A percentile compares a stretch with the other conserved stretches of the same genome.
These are phyloP conservation scores for Megamerina dolium DNA, from an alignment of 2,888 invertebrate genomes.

Conservation along the genomic window DNA sequence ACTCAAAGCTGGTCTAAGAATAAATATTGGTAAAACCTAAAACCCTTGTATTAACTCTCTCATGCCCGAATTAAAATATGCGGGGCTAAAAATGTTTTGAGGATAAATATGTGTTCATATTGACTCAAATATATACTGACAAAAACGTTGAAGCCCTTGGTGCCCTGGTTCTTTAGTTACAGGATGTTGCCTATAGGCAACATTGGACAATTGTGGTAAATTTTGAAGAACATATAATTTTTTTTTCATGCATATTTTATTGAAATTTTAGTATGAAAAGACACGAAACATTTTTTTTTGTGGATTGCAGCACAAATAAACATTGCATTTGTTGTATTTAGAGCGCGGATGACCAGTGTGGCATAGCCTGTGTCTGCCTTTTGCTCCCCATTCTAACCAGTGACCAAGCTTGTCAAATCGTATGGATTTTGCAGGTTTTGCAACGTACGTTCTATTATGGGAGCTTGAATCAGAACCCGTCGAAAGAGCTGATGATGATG, in stretches of 20 bases:
- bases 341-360: slow-evolving; percentile 1
- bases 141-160: background rate
- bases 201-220: background rate
- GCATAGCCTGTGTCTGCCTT: slow-evolving; percentile 2
- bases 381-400: background rate
- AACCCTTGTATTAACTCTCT: background rate
- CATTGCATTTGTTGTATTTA: background rate
- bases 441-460: slow-evolving; percentile 3
- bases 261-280: too few relatives aligned
- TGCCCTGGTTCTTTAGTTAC: background rate
- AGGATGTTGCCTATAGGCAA: slow-evolving; percentile 1
- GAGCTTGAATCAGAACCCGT: too few relatives aligned
- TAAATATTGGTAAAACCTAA: too few relatives aligned
- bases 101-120: background rate
- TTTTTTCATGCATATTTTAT: background rate
- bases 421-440: slow-evolving; percentile 4
- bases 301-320: slow-evolving; percentile 4
- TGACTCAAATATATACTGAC: background rate
- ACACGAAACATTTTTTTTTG: slow-evolving; percentile 2
- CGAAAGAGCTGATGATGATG: background rate
- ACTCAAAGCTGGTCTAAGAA: too few relatives aligned
- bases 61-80: background rate
- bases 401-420: slow-evolving; percentile 1
- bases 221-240: background rate
- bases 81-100: background rate